Evolutionary conservation across 1,140 invertebrate genomes (phyloP).

Genomic region (Archegozetes longisetosus): DNA sequence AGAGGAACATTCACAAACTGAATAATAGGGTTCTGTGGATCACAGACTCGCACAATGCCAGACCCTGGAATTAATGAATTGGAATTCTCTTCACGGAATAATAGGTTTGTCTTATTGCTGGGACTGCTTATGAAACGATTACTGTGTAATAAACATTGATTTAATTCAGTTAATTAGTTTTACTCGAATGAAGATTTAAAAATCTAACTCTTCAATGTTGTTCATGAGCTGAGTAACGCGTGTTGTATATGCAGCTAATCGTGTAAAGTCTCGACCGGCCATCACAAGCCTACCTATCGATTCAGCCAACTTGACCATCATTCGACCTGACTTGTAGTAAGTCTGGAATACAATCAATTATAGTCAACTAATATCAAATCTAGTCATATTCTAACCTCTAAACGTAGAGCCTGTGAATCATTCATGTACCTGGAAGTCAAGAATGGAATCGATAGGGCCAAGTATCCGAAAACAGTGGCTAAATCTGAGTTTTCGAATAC

Average conservation of each 20-base stretch:
- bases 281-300: constrained; percentile 85
- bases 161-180: too few species aligned
- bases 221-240: constrained; percentile 74
- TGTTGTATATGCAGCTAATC: constrained; percentile 71
- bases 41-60: constrained; percentile 14
- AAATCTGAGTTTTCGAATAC: constrained; percentile 47
- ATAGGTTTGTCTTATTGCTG: not conserved
- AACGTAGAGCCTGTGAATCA: constrained; percentile 44
- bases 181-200: too few species aligned
- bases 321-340: constrained; percentile 90
- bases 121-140: too few species aligned
- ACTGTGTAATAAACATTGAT: too few species aligned
- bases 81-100: not conserved
- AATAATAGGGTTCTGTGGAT: constrained; percentile 13
- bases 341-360: constrained; percentile 36
- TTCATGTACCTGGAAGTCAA: constrained; percentile 39
- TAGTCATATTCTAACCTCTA: constrained; percentile 45
- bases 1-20: constrained; percentile 79
- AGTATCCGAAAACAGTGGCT: constrained; percentile 86
- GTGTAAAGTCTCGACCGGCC: constrained; percentile 81
- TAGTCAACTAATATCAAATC: constrained; percentile 12
- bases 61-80: not conserved
- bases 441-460: constrained; percentile 85
- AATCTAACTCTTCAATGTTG: constrained; percentile 52
- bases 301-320: constrained; percentile 91